Conservation (phyloP, 2,797 vertebrate species). For the Falco concolor region DNA sequence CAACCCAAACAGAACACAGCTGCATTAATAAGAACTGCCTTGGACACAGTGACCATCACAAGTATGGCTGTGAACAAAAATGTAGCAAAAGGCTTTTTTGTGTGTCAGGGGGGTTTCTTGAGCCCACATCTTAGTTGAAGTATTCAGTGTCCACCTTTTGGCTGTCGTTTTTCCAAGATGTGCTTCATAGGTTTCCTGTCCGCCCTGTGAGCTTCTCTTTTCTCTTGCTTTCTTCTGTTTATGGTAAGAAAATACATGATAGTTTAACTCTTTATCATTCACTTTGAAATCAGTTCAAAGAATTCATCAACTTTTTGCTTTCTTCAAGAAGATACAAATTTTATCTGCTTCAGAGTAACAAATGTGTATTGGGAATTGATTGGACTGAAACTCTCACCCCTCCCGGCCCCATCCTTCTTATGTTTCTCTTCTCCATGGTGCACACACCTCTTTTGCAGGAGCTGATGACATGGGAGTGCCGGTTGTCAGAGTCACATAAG, state of each 20-base stretch:
- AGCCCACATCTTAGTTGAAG: background rate
- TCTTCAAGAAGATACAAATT: background rate
- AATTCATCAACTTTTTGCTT: background rate
- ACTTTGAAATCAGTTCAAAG: background rate
- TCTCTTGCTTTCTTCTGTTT: background rate
- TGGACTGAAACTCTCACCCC: background rate
- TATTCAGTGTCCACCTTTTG: background rate
- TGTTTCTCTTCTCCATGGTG: background rate
- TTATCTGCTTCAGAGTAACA: background rate
- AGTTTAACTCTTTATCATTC: background rate
- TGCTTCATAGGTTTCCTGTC: background rate
- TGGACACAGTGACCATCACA: background rate
- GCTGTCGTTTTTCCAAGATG: background rate
- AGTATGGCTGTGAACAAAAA: background rate
- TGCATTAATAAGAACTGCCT: background rate
- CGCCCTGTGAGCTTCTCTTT: background rate
- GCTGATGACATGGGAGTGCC: background rate
- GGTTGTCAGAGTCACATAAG: background rate
- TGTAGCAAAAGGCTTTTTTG: background rate
- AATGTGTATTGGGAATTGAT: background rate
- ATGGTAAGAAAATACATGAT: background rate
- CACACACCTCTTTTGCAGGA: background rate
- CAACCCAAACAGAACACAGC: background rate
- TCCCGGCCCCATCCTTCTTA: too few relatives aligned
- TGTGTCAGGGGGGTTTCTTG: background rate